These are phyloP conservation scores for Drosophila limbata DNA, from an alignment of 2,888 invertebrate genomes.

Conservation along the genomic window DNA sequence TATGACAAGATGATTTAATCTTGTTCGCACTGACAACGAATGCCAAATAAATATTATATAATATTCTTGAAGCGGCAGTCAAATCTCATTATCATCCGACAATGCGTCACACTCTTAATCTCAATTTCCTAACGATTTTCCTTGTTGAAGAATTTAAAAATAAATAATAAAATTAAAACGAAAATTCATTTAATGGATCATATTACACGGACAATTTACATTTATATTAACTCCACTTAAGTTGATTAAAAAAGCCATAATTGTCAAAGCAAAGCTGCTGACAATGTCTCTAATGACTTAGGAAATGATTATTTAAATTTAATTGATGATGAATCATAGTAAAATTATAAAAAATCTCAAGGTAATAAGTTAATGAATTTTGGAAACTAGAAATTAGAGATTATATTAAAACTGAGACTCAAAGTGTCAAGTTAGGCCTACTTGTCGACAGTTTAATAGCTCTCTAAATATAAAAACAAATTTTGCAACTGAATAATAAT, in stretches of 20 bases:
- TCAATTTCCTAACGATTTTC: slow-evolving; percentile 1
- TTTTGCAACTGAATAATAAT: background rate
- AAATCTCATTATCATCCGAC: slow-evolving; percentile 5
- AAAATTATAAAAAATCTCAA: too few relatives aligned
- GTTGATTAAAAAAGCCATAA: slow-evolving; percentile 26
- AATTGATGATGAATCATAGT: too few relatives aligned
- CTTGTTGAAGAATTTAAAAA: background rate
- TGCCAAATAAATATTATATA: slow-evolving; percentile 9
- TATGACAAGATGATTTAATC: slow-evolving; percentile 62
- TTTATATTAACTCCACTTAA: slow-evolving; percentile 18
- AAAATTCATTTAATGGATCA: background rate
- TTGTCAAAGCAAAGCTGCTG: slow-evolving; percentile 18
- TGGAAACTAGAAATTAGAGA: too few relatives aligned
- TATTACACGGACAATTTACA: slow-evolving; percentile 16
- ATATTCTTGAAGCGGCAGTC: slow-evolving; percentile 4
- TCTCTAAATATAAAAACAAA: background rate
- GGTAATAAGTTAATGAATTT: background rate
- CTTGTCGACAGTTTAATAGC: background rate
- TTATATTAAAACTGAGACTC: too few relatives aligned
- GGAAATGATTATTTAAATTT: background rate
- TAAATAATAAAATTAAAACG: slow-evolving; percentile 1
- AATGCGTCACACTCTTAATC: slow-evolving; percentile 22
- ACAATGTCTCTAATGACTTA: background rate
- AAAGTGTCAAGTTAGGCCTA: too few relatives aligned
- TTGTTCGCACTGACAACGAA: slow-evolving; percentile 14